phyloP scores from a whole-genome alignment of 2,797 vertebrate genomes.

The Sylvia borin region DNA sequence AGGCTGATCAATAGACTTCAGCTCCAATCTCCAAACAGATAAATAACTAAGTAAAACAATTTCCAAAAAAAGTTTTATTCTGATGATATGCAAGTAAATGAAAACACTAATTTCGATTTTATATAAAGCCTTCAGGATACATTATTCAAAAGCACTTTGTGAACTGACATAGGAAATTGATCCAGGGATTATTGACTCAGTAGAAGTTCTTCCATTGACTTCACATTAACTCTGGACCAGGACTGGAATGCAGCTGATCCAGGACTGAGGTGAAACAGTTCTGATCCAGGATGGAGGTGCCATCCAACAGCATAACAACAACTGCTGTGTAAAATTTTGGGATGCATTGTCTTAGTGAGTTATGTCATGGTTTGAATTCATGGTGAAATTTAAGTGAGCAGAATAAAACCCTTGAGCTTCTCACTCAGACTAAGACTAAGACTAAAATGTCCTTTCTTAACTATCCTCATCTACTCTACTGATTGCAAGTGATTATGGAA shows the following conservation, averaged over 20 bases:
- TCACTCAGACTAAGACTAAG: neutral
- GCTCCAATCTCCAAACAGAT: conserved; percentile 25
- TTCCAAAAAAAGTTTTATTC: neutral
- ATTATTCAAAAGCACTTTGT: conserved; percentile 38
- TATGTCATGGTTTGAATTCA: accelerated
- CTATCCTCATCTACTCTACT: neutral
- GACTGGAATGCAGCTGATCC: neutral
- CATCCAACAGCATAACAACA: neutral
- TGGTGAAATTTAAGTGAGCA: neutral
- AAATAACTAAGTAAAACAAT: conserved; percentile 40
- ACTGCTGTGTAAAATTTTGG: neutral
- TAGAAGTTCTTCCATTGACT: neutral
- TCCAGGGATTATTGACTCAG: neutral
- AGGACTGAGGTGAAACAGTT: neutral
- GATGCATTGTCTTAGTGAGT: accelerated
- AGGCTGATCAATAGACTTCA: conserved; percentile 30
- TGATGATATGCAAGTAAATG: neutral
- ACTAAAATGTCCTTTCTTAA: neutral
- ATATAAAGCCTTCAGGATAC: neutral
- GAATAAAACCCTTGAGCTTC: neutral
- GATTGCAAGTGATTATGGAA: neutral
- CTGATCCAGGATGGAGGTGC: neutral
- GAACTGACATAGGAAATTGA: conserved; percentile 1
- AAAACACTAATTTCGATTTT: conserved; percentile 23
- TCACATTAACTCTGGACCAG: neutral